Evolutionary conservation across 2,888 invertebrate species (phyloP).

Genomic region (Cerastoderma edule): DNA sequence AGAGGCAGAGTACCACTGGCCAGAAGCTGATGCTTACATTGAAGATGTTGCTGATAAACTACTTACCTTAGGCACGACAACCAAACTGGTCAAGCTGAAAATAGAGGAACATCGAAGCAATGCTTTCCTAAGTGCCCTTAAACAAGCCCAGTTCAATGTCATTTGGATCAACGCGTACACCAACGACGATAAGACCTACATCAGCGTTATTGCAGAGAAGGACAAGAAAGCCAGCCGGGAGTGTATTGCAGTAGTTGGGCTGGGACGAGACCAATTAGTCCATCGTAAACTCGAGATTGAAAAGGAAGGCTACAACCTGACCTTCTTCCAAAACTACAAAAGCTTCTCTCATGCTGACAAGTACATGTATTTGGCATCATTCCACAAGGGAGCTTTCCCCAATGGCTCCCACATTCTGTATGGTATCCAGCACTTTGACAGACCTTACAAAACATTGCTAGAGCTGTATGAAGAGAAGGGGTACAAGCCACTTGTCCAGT

Average conservation of each 20-base stretch:
- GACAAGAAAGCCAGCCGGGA: conserved; percentile 61
- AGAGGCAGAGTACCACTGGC: conserved; percentile 59
- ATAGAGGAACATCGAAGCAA: conserved; percentile 77
- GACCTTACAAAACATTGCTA: conserved; percentile 74
- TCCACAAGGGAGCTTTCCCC: conserved; percentile 69
- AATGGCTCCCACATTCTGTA: conserved; percentile 71
- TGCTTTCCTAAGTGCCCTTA: conserved; percentile 74
- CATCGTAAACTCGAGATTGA: conserved; percentile 69
- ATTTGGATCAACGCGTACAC: conserved; percentile 77
- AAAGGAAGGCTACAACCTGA: conserved; percentile 74
- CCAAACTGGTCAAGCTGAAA: conserved; percentile 67
- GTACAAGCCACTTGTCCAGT: conserved; percentile 75
- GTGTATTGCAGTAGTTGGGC: conserved; percentile 68
- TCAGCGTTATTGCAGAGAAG: conserved; percentile 70
- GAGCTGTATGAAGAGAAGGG: conserved; percentile 74
- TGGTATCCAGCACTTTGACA: conserved; percentile 73
- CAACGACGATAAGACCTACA: conserved; percentile 65
- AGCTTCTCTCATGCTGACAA: conserved; percentile 71
- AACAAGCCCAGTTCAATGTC: conserved; percentile 70
- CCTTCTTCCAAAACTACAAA: conserved; percentile 77
- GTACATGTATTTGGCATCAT: conserved; percentile 72
- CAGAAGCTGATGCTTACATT: conserved; percentile 61
- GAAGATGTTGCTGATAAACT: conserved; percentile 73
- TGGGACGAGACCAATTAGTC: conserved; percentile 67
- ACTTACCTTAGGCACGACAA: conserved; percentile 50